Base-by-base conservation (phyloP, 1,140 invertebrate species). In the Trichomalopsis sarcophagae region DNA sequence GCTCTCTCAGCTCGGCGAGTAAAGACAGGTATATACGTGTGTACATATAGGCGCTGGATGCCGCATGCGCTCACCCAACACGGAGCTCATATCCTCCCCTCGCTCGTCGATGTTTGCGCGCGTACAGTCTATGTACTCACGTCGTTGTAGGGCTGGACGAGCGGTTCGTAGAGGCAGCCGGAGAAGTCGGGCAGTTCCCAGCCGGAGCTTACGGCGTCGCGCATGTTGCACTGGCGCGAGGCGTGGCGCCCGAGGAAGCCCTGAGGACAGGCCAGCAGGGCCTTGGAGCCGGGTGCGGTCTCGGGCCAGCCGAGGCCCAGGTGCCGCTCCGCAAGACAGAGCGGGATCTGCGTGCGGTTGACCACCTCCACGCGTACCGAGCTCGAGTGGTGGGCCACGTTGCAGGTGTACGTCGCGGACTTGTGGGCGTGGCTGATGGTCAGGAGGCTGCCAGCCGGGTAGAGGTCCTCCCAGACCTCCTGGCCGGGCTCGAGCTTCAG, bases 401-500 rank as follows among this genome's bases (percentile, higher is more conserved):
- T 94, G 87, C 95, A 96, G 3, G 95, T 94, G 86, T 95, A 96
- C 79, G 93, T 93, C 0, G 95, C 94, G 3, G 95, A 95, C 93
- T 95, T 95, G 93, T 96, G 96, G 33, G 96, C 95, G 82, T 96
- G 96, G 85, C 95, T 95, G 11, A 97, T 95, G 89, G 96, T 96
- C 0, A 97, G 91, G 79, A 97, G 96, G 88, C 96, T 97, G 44
- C 97, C 97, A 55, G 95, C 94, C 6, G 96, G 96, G 91, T 96
- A 96, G 2, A 97, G 92, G 89, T 97, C 96, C 89, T 97, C 97
- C 95, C 96, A 97, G 80, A 96, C 96, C 87, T 96, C 96, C 2
- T 93, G 94, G 3, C 95, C 95, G 0, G 96, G 95, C 33, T 94
- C 94, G 33, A 97, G 94, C 44, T 95, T 95, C 7, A 97, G 94